Evolutionary conservation across 2,888 invertebrate species (phyloP), one percentile per base, ranked within the genome.

Genomic region (Stenolophus ochropezus): DNA sequence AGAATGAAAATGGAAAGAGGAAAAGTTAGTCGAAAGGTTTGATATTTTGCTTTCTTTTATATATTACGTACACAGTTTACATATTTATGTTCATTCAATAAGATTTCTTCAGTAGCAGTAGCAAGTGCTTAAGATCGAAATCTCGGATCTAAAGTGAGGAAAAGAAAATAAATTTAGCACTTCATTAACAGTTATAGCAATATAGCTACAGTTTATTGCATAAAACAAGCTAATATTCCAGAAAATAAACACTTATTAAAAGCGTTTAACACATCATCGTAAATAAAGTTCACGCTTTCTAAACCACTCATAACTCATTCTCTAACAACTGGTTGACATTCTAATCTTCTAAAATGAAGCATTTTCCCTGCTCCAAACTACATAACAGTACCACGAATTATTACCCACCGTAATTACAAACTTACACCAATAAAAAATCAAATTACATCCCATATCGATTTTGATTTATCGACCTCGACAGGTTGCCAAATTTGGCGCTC

Each of bases 291-390:
- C 16, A 69, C 27, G 27, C 65, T 69, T 69, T 69, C 65, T 69
- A 69, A 58, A 20, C 33, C 4, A 18, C 65, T 8, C 33, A 69
- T 69, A 33, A 69, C 18, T 69, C 65, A 69, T 69, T 27, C 33
- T 33, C 18, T 69, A 69, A 69, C 65, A 69, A 69, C 65, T 33
- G 18, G 65, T 33, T 69, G 65, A 69, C 65, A 69, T 69, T 69
- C 65, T 69, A 69, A 69, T 69, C 33, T 69, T 69, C 65, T 69
- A 69, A 69, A 69, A 69, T 69, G 65, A 33, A 69, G 33, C 42
- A 61, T 69, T 69, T 69, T 69, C 65, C 27, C 8, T 27, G 27
- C 65, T 16, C 65, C 18, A 18, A 18, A 69, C 27, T 69, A 69
- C 65, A 33, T 61, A 61, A 61, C 61, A 61, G 61, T 61, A 61